Conservation (phyloP, 53 echinoderm and acorn worm species). For the Actinopyga echinites region DNA sequence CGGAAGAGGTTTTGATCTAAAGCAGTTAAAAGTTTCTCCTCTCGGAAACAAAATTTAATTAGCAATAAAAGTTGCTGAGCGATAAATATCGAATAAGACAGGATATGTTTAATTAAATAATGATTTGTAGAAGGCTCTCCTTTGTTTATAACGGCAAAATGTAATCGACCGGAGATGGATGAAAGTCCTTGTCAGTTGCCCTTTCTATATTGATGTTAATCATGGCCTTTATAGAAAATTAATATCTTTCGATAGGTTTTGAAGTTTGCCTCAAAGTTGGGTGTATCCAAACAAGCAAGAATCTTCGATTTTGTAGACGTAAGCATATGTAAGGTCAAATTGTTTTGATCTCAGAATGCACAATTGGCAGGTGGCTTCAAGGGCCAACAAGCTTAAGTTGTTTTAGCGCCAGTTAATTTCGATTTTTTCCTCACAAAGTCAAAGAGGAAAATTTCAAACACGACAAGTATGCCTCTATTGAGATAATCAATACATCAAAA, state of each 20-base stretch:
- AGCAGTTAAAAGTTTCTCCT: no score
- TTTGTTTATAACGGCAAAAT: background rate
- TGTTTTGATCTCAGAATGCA: no score
- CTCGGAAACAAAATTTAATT: background rate
- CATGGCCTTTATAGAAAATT: no score
- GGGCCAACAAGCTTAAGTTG: constrained; percentile 2
- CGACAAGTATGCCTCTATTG: background rate
- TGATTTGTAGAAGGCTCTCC: background rate
- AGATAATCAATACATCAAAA: background rate
- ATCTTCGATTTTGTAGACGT: no score
- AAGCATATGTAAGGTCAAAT: no score
- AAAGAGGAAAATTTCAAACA: background rate
- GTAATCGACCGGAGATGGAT: no score
- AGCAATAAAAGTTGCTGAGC: background rate
- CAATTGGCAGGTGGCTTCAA: constrained; percentile 17
- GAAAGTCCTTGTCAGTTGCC: no score
- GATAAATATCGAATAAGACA: constrained; percentile 10
- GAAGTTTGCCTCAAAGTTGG: no score
- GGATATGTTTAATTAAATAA: constrained; percentile 31
- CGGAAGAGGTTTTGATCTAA: no score
- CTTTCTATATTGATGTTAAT: no score
- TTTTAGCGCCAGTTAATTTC: background rate
- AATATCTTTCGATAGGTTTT: no score
- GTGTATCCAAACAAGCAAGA: no score
- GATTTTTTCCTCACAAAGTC: background rate